Conservation (phyloP, 2,888 invertebrate genomes). For the Agrochola circellaris region DNA sequence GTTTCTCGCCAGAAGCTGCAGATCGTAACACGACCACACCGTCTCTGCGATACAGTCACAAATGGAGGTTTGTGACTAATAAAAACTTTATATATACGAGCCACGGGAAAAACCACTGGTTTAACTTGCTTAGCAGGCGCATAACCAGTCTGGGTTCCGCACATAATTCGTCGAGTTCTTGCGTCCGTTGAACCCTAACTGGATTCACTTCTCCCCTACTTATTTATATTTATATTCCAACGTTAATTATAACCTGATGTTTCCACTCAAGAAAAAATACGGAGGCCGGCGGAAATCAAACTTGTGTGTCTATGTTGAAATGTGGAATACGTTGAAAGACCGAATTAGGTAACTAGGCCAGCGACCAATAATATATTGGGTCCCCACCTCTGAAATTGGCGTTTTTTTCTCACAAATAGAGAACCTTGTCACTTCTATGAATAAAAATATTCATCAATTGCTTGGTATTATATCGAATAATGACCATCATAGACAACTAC, state of each 20-base stretch:
- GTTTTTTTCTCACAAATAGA: too few relatives aligned
- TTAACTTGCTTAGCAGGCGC: slow-evolving; percentile 15
- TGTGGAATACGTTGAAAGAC: not conserved
- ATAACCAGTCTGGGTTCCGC: slow-evolving; percentile 37
- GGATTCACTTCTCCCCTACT: slow-evolving; percentile 2
- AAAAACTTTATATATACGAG: slow-evolving; percentile 34
- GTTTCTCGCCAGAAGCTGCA: slow-evolving; percentile 8
- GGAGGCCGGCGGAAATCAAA: not conserved
- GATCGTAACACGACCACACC: slow-evolving; percentile 29
- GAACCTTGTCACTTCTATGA: too few relatives aligned
- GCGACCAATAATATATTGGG: not conserved
- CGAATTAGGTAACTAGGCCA: not conserved
- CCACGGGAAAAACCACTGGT: slow-evolving; percentile 44
- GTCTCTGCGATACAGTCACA: slow-evolving; percentile 38
- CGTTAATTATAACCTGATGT: not conserved
- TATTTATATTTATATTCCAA: not conserved
- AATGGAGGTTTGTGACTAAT: slow-evolving; percentile 38
- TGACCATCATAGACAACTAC: too few relatives aligned
- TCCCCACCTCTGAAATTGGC: too few relatives aligned
- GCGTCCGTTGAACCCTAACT: not conserved
- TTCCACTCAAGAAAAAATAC: not conserved
- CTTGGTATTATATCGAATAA: too few relatives aligned
- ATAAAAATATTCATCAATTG: too few relatives aligned
- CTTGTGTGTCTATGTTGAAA: not conserved
- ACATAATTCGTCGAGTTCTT: not conserved